Evolutionary conservation across 92 coral and sea anemone genomes (phyloP).

Genomic region (Hydrozoanthus gracilis): DNA sequence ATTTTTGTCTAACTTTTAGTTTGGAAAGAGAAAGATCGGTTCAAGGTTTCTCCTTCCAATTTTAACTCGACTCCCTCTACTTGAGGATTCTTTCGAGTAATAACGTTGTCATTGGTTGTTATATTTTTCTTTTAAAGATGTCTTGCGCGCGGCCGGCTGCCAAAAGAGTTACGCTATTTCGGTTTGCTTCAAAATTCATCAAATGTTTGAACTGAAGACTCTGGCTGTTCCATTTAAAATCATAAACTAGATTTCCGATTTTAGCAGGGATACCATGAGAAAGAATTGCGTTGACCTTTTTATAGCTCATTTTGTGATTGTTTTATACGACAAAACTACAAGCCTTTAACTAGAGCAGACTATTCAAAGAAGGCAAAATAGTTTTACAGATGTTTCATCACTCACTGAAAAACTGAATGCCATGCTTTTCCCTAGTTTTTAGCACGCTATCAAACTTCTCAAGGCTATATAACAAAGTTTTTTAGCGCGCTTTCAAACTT

Average conservation of each 20-base stretch:
- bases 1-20: slow-evolving; percentile 21
- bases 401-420: neutral
- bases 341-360: slow-evolving; percentile 19
- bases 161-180: neutral
- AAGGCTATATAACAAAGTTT: too few relatives aligned
- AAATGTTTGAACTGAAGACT: neutral
- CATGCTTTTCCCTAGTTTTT: too few relatives aligned
- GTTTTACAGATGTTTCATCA: neutral
- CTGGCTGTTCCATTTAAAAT: too few relatives aligned
- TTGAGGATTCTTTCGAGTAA: too few relatives aligned
- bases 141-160: neutral
- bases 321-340: neutral
- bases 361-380: neutral
- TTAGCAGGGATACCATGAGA: too few relatives aligned
- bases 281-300: neutral
- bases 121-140: too few relatives aligned
- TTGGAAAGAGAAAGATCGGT: neutral
- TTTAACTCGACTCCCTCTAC: too few relatives aligned
- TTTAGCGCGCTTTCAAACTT: too few relatives aligned
- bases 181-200: neutral
- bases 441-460: too few relatives aligned
- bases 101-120: too few relatives aligned
- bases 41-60: too few relatives aligned
- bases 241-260: too few relatives aligned
- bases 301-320: neutral